Percentiles rank a stretch among this genome's conserved stretches.
Conservation (phyloP, 2,797 vertebrate genomes). For the Aulostomus chinensis region DNA sequence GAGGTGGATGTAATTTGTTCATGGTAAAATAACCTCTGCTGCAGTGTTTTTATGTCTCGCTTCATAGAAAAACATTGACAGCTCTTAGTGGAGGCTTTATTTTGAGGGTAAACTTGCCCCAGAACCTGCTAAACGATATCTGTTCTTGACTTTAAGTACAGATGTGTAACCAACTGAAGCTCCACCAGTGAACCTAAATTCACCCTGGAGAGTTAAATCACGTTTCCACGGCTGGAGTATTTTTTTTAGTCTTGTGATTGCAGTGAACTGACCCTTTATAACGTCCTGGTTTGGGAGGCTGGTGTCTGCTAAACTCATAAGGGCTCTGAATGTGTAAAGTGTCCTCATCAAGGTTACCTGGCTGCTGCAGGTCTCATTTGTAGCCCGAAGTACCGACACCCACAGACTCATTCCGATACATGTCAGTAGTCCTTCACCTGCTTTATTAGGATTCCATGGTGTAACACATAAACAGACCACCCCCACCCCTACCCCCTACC, state of each 20-base stretch:
- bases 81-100: background rate
- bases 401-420: constrained; percentile 6
- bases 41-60: background rate
- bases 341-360: constrained; percentile 38
- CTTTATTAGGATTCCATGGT: too few species aligned
- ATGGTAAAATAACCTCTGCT: background rate
- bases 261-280: constrained; percentile 20
- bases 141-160: too few species aligned
- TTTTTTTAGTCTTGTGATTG: background rate
- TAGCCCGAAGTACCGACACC: constrained; percentile 7
- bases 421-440: too few species aligned
- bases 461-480: too few species aligned
- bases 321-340: constrained; percentile 46
- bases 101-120: constrained; percentile 15
- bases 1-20: background rate
- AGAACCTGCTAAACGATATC: too few species aligned
- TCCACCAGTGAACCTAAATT: background rate
- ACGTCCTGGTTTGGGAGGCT: constrained; percentile 15
- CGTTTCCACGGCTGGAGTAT: too few species aligned
- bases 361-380: constrained; percentile 32
- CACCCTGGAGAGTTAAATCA: too few species aligned
- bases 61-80: background rate
- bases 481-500: too few species aligned
- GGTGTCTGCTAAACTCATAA: constrained; percentile 51
- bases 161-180: background rate